Conservation (phyloP, 2,888 invertebrate genomes). For the Entomobrya proxima region DNA sequence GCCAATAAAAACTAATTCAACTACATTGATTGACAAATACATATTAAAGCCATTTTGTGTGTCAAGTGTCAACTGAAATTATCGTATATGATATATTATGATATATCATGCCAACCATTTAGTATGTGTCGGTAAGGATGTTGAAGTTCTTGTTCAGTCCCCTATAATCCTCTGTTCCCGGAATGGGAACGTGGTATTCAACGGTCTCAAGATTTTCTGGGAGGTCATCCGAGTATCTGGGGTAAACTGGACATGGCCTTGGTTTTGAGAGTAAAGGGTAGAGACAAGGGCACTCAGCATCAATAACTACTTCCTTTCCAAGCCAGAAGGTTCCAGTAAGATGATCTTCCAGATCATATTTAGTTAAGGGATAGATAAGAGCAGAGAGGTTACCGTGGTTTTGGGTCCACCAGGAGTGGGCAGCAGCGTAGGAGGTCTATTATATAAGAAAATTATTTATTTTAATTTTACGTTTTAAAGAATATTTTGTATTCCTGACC, state of each 20-base stretch:
- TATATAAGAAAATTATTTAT: neutral
- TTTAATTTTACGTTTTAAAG: neutral
- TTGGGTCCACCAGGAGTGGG: slow-evolving; percentile 63
- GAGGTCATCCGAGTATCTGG: slow-evolving; percentile 62
- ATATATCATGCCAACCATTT: too few relatives aligned
- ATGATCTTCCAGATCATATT: slow-evolving; percentile 70
- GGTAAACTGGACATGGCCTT: slow-evolving; percentile 65
- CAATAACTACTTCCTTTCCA: slow-evolving; percentile 70
- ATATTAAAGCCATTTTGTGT: too few relatives aligned
- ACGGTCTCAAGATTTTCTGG: slow-evolving; percentile 37
- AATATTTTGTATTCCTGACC: neutral
- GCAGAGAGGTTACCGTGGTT: slow-evolving; percentile 72
- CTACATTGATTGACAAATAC: too few relatives aligned
- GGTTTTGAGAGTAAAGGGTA: slow-evolving; percentile 59
- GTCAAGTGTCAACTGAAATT: too few relatives aligned
- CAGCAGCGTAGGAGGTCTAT: slow-evolving; percentile 28
- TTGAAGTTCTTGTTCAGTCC: slow-evolving; percentile 54
- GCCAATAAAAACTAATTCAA: too few relatives aligned
- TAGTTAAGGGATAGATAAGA: slow-evolving; percentile 71
- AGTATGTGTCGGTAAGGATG: slow-evolving; percentile 52
- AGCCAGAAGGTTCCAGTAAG: slow-evolving; percentile 65
- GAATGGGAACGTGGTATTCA: slow-evolving; percentile 55
- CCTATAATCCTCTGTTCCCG: slow-evolving; percentile 73
- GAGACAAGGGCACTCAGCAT: slow-evolving; percentile 66
- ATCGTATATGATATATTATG: too few relatives aligned